phyloP scores from a whole-genome alignment of 1,140 invertebrate species.

The Drosophila parvula region DNA sequence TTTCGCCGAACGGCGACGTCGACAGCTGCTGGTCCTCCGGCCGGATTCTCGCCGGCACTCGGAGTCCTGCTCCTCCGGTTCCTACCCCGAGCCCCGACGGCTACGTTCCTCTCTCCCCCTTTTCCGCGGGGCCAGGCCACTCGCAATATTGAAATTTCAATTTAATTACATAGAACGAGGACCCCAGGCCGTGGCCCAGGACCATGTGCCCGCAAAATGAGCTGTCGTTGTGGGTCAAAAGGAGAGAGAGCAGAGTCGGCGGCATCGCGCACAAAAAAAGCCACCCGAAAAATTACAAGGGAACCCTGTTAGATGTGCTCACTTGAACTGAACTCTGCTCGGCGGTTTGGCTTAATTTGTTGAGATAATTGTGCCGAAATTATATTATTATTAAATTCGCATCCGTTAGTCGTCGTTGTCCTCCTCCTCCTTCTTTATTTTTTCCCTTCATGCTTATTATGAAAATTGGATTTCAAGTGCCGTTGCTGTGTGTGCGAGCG shows the following conservation, averaged over 20 bases:
- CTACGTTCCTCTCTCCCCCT: constrained; percentile 3
- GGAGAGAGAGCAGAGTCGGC: constrained; percentile 11
- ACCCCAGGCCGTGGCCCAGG: constrained; percentile 45
- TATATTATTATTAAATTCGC: constrained; percentile 81
- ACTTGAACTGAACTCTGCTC: constrained; percentile 61
- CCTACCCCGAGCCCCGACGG: background rate
- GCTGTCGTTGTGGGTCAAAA: constrained; percentile 57
- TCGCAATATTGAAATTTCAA: constrained; percentile 82
- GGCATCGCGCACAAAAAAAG: constrained; percentile 12
- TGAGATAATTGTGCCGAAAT: constrained; percentile 80
- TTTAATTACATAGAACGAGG: constrained; percentile 78
- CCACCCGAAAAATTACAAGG: constrained; percentile 16
- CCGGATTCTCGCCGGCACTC: constrained; percentile 46
- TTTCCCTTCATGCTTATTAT: constrained; percentile 65
- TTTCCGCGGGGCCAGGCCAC: constrained; percentile 35
- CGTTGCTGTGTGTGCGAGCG: constrained; percentile 13
- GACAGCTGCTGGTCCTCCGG: constrained; percentile 37
- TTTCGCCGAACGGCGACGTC: constrained; percentile 33
- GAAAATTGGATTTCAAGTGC: constrained; percentile 79
- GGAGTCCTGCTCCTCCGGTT: constrained; percentile 4
- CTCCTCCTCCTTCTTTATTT: constrained; percentile 32
- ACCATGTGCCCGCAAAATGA: constrained; percentile 68
- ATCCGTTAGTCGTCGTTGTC: constrained; percentile 52
- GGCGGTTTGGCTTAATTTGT: constrained; percentile 79
- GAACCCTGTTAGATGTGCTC: constrained; percentile 45